phyloP scores from a whole-genome alignment of 2,888 invertebrate species.

The Oscheius sp. region DNA sequence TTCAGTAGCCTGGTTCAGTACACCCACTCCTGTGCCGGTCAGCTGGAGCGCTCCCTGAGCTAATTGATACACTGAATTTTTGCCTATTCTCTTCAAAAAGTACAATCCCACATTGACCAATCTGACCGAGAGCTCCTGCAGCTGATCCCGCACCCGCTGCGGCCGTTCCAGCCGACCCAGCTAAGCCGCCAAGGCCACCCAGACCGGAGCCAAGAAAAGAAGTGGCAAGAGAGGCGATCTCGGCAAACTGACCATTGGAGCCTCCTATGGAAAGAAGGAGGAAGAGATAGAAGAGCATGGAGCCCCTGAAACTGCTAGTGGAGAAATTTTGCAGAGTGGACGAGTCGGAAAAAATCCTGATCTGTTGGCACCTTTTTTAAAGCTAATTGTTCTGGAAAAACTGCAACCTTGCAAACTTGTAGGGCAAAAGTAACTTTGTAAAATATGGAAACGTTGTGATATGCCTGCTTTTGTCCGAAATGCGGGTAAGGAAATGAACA shows the following conservation, averaged over 20 bases:
- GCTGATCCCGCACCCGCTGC: constrained; percentile 61
- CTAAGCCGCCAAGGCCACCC: constrained; percentile 40
- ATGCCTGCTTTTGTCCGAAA: too few relatives aligned
- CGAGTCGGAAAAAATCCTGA: too few relatives aligned
- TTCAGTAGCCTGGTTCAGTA: constrained; percentile 69
- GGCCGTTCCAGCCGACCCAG: constrained; percentile 52
- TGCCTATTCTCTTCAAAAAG: not conserved
- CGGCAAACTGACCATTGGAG: constrained; percentile 61
- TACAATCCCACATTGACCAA: constrained; percentile 57
- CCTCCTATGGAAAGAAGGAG: constrained; percentile 8
- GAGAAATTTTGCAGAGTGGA: too few relatives aligned
- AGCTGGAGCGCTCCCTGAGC: constrained; percentile 69
- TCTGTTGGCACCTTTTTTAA: too few relatives aligned
- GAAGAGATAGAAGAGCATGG: constrained; percentile 20
- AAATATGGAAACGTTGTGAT: too few relatives aligned
- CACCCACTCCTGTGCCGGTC: constrained; percentile 70
- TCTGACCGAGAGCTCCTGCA: constrained; percentile 61
- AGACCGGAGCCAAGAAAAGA: constrained; percentile 50
- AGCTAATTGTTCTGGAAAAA: too few relatives aligned
- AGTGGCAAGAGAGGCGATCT: constrained; percentile 67
- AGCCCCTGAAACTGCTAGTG: not conserved
- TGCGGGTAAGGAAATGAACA: too few relatives aligned
- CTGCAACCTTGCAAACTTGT: too few relatives aligned
- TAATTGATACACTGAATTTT: constrained; percentile 66
- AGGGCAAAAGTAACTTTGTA: too few relatives aligned